Conservation (phyloP, 1,140 invertebrate species). For the Tribolium madens region DNA sequence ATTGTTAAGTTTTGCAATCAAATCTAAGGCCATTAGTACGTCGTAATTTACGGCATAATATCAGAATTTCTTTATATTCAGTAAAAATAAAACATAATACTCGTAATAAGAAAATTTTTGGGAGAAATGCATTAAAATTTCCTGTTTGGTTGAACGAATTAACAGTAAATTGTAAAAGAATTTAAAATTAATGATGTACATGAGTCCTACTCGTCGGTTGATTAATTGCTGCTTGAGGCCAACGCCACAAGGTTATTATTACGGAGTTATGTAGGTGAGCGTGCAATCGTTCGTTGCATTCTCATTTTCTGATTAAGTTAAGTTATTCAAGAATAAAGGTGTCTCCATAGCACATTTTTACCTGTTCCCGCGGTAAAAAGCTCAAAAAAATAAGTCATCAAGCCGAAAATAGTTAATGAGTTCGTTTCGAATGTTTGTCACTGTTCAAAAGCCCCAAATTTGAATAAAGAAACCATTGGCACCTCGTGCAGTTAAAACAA, state of each 20-base stretch:
- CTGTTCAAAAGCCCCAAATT: conserved; percentile 17
- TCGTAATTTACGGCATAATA: too few relatives aligned
- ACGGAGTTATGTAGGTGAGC: conserved; percentile 21
- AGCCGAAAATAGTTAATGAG: not conserved
- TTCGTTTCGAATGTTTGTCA: not conserved
- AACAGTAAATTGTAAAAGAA: conserved; percentile 19
- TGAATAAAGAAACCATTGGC: conserved; percentile 35
- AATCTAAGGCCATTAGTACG: too few relatives aligned
- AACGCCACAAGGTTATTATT: conserved; percentile 26
- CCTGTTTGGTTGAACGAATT: conserved; percentile 2
- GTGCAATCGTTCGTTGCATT: conserved; percentile 3
- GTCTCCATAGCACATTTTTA: not conserved
- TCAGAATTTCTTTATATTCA: too few relatives aligned
- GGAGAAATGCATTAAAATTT: not conserved
- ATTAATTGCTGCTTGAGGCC: conserved; percentile 24
- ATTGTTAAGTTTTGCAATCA: too few relatives aligned
- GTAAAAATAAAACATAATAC: too few relatives aligned
- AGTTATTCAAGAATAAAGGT: not conserved
- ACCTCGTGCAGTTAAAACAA: conserved; percentile 14
- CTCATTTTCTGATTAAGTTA: not conserved
- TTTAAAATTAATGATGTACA: conserved; percentile 19
- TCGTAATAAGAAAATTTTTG: too few relatives aligned
- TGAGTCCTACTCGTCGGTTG: conserved; percentile 1
- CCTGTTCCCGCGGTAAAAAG: not conserved
- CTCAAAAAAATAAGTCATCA: not conserved